These are phyloP conservation scores for Merops nubicus DNA, from an alignment of 2,113 vertebrate species.

Conservation along the genomic window DNA sequence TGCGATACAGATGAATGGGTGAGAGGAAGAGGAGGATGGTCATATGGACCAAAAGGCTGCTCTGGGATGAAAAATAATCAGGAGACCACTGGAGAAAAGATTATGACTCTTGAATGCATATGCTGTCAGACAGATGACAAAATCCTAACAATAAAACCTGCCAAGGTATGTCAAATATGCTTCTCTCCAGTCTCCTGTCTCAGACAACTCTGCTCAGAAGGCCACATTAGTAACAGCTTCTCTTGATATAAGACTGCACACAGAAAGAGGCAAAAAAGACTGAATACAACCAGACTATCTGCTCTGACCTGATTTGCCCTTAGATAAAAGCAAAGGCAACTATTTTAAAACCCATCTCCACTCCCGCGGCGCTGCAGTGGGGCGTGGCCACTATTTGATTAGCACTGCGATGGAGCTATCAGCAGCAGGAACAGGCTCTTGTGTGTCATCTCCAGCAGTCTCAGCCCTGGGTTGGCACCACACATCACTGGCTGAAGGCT, in stretches of 20 bases:
- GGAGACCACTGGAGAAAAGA: not conserved
- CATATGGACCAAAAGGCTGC: not conserved
- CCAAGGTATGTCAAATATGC: not conserved
- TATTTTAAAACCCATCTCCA: not conserved
- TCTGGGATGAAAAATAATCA: not conserved
- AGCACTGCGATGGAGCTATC: rapidly evolving
- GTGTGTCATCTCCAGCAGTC: not conserved
- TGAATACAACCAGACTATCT: not conserved
- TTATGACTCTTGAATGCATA: not conserved
- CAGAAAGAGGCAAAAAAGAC: not conserved
- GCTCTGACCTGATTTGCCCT: not conserved
- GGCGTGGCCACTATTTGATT: not conserved
- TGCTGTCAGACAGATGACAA: not conserved
- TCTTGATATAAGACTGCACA: not conserved
- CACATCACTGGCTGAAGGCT: not conserved
- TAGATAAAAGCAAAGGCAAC: not conserved
- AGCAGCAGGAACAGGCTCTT: not conserved
- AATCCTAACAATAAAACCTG: not conserved
- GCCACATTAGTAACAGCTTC: not conserved
- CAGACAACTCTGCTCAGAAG: not conserved
- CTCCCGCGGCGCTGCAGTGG: not conserved
- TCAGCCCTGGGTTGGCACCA: not conserved
- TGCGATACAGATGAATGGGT: not conserved
- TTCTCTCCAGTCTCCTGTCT: not conserved
- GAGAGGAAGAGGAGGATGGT: not conserved